Conservation (phyloP, 2,113 vertebrate genomes). For the Columbina picui region DNA sequence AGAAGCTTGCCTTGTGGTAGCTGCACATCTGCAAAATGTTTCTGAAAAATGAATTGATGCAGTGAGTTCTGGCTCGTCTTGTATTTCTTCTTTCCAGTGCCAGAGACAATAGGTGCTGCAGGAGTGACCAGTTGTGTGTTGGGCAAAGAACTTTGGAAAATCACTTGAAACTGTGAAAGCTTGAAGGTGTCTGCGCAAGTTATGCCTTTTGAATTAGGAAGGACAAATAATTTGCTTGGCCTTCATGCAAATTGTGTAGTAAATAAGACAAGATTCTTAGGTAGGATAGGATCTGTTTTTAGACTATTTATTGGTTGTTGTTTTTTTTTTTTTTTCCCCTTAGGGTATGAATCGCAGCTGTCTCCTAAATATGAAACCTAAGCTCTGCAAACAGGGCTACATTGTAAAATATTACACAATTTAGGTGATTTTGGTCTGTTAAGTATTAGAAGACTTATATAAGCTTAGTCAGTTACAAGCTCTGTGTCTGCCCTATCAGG, state of each 20-base stretch:
- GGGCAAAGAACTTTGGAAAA: not conserved
- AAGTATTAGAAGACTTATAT: not conserved
- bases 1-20: not conserved
- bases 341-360: not conserved
- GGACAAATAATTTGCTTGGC: not conserved
- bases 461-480: not conserved
- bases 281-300: not conserved
- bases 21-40: not conserved
- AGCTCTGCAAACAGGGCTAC: not conserved
- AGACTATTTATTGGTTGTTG: not conserved
- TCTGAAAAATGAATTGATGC: not conserved
- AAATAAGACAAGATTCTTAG: not conserved
- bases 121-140: not conserved
- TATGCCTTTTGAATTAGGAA: not conserved
- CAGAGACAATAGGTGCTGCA: not conserved
- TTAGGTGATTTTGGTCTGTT: not conserved
- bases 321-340: conserved; percentile 1
- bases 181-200: not conserved
- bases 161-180: not conserved
- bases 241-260: not conserved
- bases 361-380: not conserved
- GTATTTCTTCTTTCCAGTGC: not conserved
- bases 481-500: not conserved
- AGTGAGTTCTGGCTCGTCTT: not conserved
- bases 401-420: not conserved